Evolutionary conservation across 2,113 vertebrate species (phyloP).

Genomic region (Zonotrichia leucophrys): DNA sequence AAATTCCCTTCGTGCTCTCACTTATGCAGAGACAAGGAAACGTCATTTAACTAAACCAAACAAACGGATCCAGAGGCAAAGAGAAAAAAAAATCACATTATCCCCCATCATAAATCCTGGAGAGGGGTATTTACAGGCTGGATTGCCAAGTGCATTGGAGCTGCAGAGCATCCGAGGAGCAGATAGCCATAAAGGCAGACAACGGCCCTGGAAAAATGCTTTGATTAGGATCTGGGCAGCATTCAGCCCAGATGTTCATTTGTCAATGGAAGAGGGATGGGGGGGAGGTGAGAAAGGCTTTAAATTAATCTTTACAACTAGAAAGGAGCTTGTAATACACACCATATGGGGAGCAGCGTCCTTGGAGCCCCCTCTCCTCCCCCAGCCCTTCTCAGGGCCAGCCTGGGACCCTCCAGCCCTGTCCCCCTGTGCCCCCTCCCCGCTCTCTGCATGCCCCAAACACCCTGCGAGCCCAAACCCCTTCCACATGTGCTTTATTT

Average conservation of each 20-base stretch:
- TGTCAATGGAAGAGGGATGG: constrained; percentile 55
- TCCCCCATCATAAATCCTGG: background rate
- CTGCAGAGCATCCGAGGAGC: background rate
- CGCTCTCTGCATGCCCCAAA: background rate
- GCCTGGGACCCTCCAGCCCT: background rate
- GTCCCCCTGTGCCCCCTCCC: background rate
- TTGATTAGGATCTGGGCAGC: constrained; percentile 55
- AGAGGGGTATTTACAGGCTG: constrained; percentile 32
- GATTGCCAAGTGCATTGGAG: constrained; percentile 29
- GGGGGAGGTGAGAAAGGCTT: constrained; percentile 60
- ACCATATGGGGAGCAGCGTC: constrained; percentile 56
- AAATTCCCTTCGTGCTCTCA: background rate
- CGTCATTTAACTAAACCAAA: background rate
- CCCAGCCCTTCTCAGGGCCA: background rate
- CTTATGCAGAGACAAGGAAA: constrained; percentile 9
- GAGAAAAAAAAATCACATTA: constrained; percentile 6
- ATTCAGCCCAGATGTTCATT: constrained; percentile 67
- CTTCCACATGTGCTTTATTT: background rate
- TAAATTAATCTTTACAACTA: constrained; percentile 70
- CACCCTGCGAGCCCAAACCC: background rate
- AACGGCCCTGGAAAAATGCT: constrained; percentile 50
- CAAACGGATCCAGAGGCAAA: constrained; percentile 13
- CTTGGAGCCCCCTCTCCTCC: background rate
- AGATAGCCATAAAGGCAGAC: constrained; percentile 39
- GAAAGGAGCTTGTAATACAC: constrained; percentile 62